Evolutionary conservation across 2,113 vertebrate genomes (phyloP).

Genomic region (Sinocyclocheilus anophthalmus): DNA sequence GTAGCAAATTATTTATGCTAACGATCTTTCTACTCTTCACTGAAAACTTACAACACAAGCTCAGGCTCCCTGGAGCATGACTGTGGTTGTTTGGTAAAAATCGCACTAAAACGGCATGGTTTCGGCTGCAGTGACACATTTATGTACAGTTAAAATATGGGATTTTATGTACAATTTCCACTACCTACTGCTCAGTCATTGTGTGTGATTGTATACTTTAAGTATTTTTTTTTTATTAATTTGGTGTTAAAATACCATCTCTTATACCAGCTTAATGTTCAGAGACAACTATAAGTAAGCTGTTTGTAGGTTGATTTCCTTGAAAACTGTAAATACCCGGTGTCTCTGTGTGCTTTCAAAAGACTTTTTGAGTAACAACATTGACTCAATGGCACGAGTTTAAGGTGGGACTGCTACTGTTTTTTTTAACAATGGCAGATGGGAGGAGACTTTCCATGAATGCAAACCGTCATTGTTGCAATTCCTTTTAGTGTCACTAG

Average conservation of each 20-base stretch:
- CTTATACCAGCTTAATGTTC: neutral
- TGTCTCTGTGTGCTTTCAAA: neutral
- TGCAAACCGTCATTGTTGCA: neutral
- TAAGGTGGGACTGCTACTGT: neutral
- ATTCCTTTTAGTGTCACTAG: neutral
- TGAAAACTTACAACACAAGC: conserved; percentile 17
- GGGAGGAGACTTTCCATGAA: neutral
- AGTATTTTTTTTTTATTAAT: neutral
- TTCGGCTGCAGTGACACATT: conserved; percentile 10
- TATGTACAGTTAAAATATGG: neutral
- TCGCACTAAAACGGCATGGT: neutral
- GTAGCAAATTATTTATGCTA: conserved; percentile 24
- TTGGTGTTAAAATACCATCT: neutral
- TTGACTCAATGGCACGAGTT: neutral
- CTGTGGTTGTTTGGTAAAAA: neutral
- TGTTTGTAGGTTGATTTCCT: no score
- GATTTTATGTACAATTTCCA: neutral
- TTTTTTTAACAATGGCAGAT: neutral
- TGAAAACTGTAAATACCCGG: neutral
- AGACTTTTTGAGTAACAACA: neutral
- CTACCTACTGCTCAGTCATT: neutral
- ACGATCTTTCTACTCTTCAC: conserved; percentile 13
- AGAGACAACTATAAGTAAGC: neutral
- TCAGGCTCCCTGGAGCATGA: conserved; percentile 6
- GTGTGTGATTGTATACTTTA: neutral